Evolutionary conservation across 2,888 invertebrate genomes (phyloP), one percentile per base, ranked within the genome.

Genomic region (Acanthosoma haemorrhoidale): DNA sequence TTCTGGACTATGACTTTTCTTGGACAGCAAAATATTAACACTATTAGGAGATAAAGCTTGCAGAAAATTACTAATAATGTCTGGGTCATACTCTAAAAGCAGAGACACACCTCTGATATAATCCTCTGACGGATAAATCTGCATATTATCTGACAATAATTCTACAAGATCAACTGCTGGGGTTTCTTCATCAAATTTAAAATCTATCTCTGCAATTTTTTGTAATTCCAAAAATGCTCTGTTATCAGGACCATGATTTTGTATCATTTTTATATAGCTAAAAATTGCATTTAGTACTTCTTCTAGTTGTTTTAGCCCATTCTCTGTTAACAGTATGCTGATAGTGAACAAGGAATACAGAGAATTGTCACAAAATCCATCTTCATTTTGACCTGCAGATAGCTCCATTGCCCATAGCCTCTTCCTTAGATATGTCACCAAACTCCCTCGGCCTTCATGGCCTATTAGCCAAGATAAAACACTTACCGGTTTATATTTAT

Each of bases 391-490:
- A 4, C 90, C 91, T 2, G 87, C 86, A 74, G 84, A 84, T 59
- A 92, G 84, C 6, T 86, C 86, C 5, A 91, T 79, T 1, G 88
- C 90, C 91, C 91, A 92, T 32, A 91, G 85, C 78, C 87, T 89
- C 76, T 87, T 87, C 70, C 88, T 84, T 21, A 94, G 81, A 77
- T 88, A 91, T 0, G 90, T 88, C 2, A 91, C 84, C n/a, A 94
- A 80, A 75, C 92, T 92, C 69, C 92, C 92, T 76, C 87, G 86
- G 1, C 94, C 94, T 79, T 96, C 94, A 79, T 94, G 90, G 0
- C 91, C 92, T 4, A 95, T 80, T n/a, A 95, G 79, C 79, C 87
- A 87, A 0, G 89, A 87, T 4, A 95, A 80, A 77, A 91, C 91
- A 75, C 88, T 85, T 72, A 90, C 85, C 0, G 92, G 91, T 78